phyloP scores from a whole-genome alignment of 2,888 invertebrate genomes.

The Eupithecia pulchellata region DNA sequence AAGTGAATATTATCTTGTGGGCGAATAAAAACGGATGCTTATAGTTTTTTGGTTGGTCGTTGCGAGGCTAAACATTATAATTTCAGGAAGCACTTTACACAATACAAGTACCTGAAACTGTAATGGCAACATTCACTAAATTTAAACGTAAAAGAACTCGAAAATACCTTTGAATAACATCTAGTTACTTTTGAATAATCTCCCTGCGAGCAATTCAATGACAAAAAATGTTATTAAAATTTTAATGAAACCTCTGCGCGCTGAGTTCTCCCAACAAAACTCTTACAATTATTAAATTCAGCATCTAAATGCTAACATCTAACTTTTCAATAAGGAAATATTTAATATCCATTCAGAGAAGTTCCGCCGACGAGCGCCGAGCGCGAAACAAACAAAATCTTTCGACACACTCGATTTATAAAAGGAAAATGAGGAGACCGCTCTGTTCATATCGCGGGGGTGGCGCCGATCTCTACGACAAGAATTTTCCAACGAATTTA shows the following conservation, averaged over 20 bases:
- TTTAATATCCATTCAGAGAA: constrained; percentile 73
- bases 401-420: constrained; percentile 68
- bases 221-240: constrained; percentile 40
- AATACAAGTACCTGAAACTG: background rate
- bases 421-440: constrained; percentile 67
- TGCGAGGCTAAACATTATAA: background rate
- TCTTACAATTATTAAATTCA: constrained; percentile 72
- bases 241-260: constrained; percentile 42
- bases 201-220: constrained; percentile 21
- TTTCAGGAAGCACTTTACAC: constrained; percentile 11
- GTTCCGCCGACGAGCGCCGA: constrained; percentile 47
- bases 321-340: constrained; percentile 79
- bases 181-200: constrained; percentile 22
- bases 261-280: constrained; percentile 53
- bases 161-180: constrained; percentile 6
- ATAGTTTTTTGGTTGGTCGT: constrained; percentile 19
- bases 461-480: constrained; percentile 62
- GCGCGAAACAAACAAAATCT: constrained; percentile 66
- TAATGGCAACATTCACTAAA: background rate
- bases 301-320: constrained; percentile 63
- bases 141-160: constrained; percentile 1
- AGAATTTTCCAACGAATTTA: constrained; percentile 78
- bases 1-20: constrained; percentile 51
- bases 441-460: constrained; percentile 65
- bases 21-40: constrained; percentile 30